Percentiles rank a stretch among this genome's conserved stretches.
Conservation (phyloP, 2,797 vertebrate species). For the Psittacula derbiana region DNA sequence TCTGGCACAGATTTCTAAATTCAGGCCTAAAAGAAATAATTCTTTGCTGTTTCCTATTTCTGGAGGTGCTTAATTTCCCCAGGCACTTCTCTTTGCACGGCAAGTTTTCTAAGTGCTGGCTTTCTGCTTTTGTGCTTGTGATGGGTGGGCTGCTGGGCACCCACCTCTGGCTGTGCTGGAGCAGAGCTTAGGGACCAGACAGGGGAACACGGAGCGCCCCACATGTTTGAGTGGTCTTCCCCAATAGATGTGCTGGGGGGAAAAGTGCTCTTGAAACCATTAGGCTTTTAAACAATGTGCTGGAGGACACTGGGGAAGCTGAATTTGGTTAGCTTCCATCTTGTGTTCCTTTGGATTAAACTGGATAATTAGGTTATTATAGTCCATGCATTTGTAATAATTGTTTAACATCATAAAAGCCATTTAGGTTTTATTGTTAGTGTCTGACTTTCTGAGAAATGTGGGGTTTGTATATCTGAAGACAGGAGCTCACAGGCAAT, state of each 20-base stretch:
- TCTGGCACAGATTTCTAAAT: neutral
- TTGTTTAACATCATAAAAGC: conserved; percentile 2
- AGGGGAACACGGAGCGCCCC: neutral
- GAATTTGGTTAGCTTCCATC: neutral
- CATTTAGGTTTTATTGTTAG: conserved; percentile 10
- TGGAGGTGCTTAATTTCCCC: neutral
- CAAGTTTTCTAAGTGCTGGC: accelerated
- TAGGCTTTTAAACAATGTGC: neutral
- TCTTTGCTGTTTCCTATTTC: neutral
- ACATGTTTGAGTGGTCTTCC: accelerated
- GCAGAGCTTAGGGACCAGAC: neutral
- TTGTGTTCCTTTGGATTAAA: neutral
- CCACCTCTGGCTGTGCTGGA: accelerated
- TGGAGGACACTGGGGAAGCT: neutral
- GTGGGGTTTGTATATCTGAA: neutral
- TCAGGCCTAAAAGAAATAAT: neutral
- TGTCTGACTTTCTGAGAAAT: neutral
- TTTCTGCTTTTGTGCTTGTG: neutral
- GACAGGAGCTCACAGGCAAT: neutral
- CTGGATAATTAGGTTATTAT: neutral
- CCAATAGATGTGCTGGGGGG: accelerated
- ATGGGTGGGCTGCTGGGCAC: neutral
- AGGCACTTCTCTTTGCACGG: neutral
- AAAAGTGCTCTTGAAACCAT: neutral
- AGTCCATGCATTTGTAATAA: neutral